phyloP scores from a whole-genome alignment of 2,888 invertebrate species.

The Diabrotica balteata region DNA sequence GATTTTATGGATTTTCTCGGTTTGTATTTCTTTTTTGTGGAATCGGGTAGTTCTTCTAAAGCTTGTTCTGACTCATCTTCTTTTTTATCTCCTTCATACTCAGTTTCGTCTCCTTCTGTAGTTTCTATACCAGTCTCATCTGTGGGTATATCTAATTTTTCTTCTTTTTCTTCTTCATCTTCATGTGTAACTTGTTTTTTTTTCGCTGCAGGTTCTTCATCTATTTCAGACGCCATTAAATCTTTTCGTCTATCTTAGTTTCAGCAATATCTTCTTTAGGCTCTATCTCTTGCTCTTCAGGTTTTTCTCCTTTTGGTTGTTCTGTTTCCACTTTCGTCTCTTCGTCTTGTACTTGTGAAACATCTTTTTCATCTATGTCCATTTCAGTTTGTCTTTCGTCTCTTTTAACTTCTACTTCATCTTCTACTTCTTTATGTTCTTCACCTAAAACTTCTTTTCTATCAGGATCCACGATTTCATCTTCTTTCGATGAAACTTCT shows the following conservation, averaged over 20 bases:
- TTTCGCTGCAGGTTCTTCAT: conserved; percentile 6
- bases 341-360: conserved; percentile 5
- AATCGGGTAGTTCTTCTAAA: background rate
- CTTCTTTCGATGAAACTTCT: background rate
- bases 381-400: background rate
- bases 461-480: background rate
- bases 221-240: background rate
- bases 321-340: background rate
- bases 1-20: background rate
- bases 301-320: background rate
- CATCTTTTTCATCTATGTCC: conserved; percentile 12
- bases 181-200: too few species aligned
- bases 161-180: too few species aligned
- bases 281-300: conserved; percentile 7
- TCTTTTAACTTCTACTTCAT: background rate
- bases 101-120: conserved; percentile 2
- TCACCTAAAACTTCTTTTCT: background rate
- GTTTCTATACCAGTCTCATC: too few species aligned
- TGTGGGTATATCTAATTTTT: too few species aligned
- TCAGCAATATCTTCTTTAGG: conserved; percentile 6
- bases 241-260: conserved; percentile 6
- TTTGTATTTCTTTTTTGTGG: background rate
- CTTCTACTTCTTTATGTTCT: background rate
- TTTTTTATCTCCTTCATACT: background rate
- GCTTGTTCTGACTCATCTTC: conserved; percentile 1